Percentiles rank a stretch among this genome's conserved stretches.
These are phyloP conservation scores for Diarsia rubi DNA, from an alignment of 2,888 invertebrate species.

Conservation along the genomic window DNA sequence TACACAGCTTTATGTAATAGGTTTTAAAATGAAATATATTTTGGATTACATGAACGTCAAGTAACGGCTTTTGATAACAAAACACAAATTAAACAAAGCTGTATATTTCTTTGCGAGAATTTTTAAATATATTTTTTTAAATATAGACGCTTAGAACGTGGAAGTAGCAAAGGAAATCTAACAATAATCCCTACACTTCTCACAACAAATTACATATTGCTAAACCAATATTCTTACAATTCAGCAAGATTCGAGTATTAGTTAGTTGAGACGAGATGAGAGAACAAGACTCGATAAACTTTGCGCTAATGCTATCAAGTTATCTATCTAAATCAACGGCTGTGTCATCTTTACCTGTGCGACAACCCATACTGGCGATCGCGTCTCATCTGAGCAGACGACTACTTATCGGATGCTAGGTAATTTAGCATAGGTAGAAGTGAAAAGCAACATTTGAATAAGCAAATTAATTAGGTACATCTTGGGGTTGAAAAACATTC, in stretches of 20 bases:
- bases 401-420: slow-evolving; percentile 39
- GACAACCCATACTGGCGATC: slow-evolving; percentile 37
- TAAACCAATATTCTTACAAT: slow-evolving; percentile 67
- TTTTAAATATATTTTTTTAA: slow-evolving; percentile 56
- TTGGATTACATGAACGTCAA: slow-evolving; percentile 62
- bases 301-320: slow-evolving; percentile 47
- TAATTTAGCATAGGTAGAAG: slow-evolving; percentile 23
- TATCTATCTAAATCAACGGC: slow-evolving; percentile 37
- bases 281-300: slow-evolving; percentile 52
- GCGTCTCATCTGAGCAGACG: slow-evolving; percentile 43
- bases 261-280: slow-evolving; percentile 61
- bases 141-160: slow-evolving; percentile 63
- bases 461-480: slow-evolving; percentile 12
- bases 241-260: slow-evolving; percentile 73
- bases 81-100: slow-evolving; percentile 63
- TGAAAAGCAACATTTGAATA: slow-evolving; percentile 28
- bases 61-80: slow-evolving; percentile 54
- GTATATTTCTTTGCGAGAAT: slow-evolving; percentile 59
- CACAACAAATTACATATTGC: slow-evolving; percentile 70
- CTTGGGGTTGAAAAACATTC: slow-evolving; percentile 35
- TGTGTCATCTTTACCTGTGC: slow-evolving; percentile 39
- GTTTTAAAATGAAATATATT: slow-evolving; percentile 61
- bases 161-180: slow-evolving; percentile 72
- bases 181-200: slow-evolving; percentile 64
- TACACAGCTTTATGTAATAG: slow-evolving; percentile 78